A percentile compares a stretch with the other conserved stretches of the same genome.
These are phyloP conservation scores for Sander vitreus DNA, from an alignment of 2,113 vertebrate species.

Conservation along the genomic window DNA sequence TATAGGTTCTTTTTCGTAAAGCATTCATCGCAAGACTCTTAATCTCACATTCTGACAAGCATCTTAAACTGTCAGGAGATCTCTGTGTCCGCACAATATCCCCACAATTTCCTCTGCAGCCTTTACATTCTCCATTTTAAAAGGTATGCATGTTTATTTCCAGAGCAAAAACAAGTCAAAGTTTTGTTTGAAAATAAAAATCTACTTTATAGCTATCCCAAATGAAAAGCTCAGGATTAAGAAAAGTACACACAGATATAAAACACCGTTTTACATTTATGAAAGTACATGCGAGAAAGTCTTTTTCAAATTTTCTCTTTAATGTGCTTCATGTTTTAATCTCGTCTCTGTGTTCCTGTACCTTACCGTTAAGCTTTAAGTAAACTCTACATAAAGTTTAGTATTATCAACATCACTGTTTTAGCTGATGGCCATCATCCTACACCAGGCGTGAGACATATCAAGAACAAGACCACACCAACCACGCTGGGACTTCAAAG, in stretches of 20 bases:
- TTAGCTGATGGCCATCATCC: neutral
- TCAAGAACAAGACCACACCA: neutral
- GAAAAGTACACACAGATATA: no score
- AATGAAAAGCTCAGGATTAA: no score
- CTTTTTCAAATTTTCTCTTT: neutral
- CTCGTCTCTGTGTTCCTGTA: neutral
- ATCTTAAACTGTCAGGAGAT: neutral
- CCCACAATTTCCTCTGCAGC: neutral
- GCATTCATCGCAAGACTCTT: neutral
- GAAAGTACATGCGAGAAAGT: no score
- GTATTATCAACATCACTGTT: neutral
- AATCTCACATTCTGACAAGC: neutral
- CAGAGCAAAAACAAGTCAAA: no score
- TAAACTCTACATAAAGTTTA: neutral
- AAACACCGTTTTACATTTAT: no score
- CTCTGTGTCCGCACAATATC: neutral
- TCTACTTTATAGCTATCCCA: no score
- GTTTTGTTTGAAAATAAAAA: no score
- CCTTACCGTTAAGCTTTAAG: neutral
- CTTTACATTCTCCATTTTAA: no score
- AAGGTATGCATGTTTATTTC: no score
- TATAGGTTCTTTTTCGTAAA: neutral
- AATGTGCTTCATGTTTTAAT: neutral
- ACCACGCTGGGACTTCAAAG: constrained; percentile 23
- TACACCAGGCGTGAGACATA: neutral